Conservation (phyloP, 2,113 vertebrate genomes). For the Epinephelus moara region DNA sequence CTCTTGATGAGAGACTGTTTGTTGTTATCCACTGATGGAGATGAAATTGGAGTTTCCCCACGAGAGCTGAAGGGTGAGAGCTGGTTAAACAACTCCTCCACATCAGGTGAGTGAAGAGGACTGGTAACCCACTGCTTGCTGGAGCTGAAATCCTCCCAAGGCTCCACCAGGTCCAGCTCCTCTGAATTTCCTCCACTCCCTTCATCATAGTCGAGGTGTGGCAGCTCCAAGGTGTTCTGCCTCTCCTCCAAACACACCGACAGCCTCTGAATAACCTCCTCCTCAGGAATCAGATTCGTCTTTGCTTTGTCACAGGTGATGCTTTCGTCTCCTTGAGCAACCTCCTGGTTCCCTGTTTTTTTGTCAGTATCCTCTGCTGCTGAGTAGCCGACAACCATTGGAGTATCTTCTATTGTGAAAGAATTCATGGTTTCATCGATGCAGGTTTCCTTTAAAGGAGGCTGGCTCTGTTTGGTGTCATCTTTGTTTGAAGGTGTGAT, state of each 20-base stretch:
- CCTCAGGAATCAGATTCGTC: conserved; percentile 43
- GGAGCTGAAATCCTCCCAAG: conserved; percentile 90
- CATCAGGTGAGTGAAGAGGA: conserved; percentile 93
- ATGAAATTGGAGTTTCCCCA: conserved; percentile 35
- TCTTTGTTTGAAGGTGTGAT: conserved; percentile 59
- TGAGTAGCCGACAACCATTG: conserved; percentile 13
- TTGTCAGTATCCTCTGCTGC: conserved; percentile 6
- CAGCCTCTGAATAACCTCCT: conserved; percentile 62
- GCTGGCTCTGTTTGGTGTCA: conserved; percentile 13
- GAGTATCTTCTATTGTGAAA: conserved; percentile 28
- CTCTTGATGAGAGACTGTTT: conserved; percentile 26
- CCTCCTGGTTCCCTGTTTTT: conserved; percentile 36
- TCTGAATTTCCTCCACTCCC: conserved; percentile 82
- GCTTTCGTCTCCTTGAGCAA: conserved; percentile 36
- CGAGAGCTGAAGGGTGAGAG: conserved; percentile 51
- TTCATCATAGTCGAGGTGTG: conserved; percentile 89
- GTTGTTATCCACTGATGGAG: conserved; percentile 35
- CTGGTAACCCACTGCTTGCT: conserved; percentile 96
- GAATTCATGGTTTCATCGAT: conserved; percentile 14
- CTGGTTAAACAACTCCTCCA: conserved; percentile 86
- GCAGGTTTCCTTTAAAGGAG: conserved; percentile 22
- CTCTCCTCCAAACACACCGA: conserved; percentile 78
- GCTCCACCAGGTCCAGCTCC: conserved; percentile 92
- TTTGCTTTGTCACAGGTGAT: conserved; percentile 30
- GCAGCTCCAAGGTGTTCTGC: conserved; percentile 76